Evolutionary conservation across 2,797 vertebrate genomes (phyloP), one percentile per base, ranked within the genome.

Genomic region (Sebastes nivosus): DNA sequence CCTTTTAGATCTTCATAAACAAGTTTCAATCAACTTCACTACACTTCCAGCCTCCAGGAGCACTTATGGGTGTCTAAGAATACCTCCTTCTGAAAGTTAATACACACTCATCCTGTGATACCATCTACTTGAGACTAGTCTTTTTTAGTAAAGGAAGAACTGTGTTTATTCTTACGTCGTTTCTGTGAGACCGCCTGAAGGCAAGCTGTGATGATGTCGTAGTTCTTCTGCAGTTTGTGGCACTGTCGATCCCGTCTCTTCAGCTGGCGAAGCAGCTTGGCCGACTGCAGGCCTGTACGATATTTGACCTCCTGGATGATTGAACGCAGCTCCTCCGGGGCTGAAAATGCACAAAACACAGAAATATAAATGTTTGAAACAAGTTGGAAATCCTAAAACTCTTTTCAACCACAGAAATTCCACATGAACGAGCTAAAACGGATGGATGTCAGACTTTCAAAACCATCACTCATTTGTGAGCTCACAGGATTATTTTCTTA

Each of bases 131-230:
- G 36, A 38, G 16, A 11, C 25, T 1, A 3, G 25, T 29, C 20
- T 36, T 16, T 50, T 24, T 46, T 4, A 18, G 18, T 12, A 42
- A 29, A 59, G 3, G 1, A 13, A n/a, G 10, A 58, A 18, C 2
- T 12, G 3, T 6, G 11, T 18, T 8, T 50, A 18, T 75, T 94
- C 97, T 99, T 95, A 99, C 98, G 85, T 88, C 98, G 96, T 93
- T 99, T 99, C 67, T 97, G 97, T 1, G 99, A 99, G 80, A 97
- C 97, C 0, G 99, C 99, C 93, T 99, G 99, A 55, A 99, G 93
- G 83, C 96, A 99, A 0, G 99, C 98, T 0, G 99, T 99, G 91
- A 99, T 93, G 24, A 99, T 94, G 83, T 99, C 99, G 2, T 96
- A 98, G 92, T 98, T 98, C 94, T 96, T 98, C 95, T 99, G 98